Evolutionary conservation across 2,888 invertebrate species (phyloP), one percentile per base, ranked within the genome.

Genomic region (Hypselothyrea guttata): DNA sequence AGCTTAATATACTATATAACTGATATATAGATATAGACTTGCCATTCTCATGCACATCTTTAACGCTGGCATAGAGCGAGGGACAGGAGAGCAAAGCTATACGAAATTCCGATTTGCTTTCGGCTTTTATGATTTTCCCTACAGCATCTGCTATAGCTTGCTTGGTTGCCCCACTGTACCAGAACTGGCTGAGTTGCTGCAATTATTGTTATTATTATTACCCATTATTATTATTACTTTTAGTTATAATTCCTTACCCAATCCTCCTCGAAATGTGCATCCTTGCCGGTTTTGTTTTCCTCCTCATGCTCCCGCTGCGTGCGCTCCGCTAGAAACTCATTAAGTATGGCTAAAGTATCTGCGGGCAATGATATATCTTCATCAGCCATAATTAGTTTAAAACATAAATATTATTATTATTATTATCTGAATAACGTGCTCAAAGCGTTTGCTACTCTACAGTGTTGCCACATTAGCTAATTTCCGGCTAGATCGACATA

Each of bases 171-270:
- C 95, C 94, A 84, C 95, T 94, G 86, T 99, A 99, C 98, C 98
- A 99, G 91, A 99, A 98, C 90, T 98, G 98, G 87, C 98, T 98
- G 34, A 98, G 91, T 96, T 98, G 97, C 98, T 97, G 89, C 7
- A 40, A 31, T 0, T 0, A n/a, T 7, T 1, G 11, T 1, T n/a
- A n/a, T 8, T 11, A n/a, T n/a, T n/a, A n/a, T 41, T 1, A 27
- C 7, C 27, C 22, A 12, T 13, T 4, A 9, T 15, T 7, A 1
- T n/a, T 4, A 2, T n/a, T 30, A 12, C 1, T 5, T 7, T 5
- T 0, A 0, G 15, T 2, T 1, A 2, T 5, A 2, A 5, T 13
- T 12, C 7, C 9, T 82, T 90, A 96, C 96, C 96, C 96, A 97
- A 89, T 96, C 93, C 90, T 96, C 96, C 70, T 94, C 93, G 88